These are phyloP conservation scores for Melopsittacus undulatus DNA, from an alignment of 2,797 vertebrate genomes.

Conservation along the genomic window DNA sequence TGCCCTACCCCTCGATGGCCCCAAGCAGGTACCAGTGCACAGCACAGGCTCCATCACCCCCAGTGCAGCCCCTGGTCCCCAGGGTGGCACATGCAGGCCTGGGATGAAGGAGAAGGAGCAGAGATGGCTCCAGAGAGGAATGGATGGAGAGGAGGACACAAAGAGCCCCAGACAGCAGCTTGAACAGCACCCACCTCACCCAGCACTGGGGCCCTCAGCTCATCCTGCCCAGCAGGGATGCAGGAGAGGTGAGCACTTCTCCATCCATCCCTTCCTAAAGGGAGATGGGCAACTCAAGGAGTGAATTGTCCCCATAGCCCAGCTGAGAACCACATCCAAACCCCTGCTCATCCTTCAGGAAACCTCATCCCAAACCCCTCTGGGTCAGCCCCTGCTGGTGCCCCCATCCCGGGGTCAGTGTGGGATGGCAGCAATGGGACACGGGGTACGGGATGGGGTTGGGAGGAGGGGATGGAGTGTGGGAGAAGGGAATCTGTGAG, in stretches of 20 bases:
- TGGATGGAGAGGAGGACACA: neutral
- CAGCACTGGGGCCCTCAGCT: accelerated
- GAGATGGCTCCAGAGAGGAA: neutral
- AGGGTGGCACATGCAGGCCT: neutral
- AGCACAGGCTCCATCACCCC: too few relatives aligned
- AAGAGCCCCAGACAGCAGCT: neutral
- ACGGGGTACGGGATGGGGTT: neutral
- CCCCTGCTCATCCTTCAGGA: neutral
- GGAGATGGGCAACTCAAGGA: neutral
- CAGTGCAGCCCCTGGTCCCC: neutral
- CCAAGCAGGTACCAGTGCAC: accelerated
- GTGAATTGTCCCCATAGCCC: accelerated
- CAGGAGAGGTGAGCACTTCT: neutral
- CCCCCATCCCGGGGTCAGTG: accelerated
- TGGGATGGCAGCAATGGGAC: neutral
- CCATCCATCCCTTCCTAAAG: neutral
- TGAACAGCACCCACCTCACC: neutral
- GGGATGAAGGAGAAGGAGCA: neutral
- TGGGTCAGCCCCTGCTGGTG: accelerated
- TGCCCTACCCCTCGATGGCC: neutral
- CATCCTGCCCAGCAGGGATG: neutral
- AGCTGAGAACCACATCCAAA: neutral
- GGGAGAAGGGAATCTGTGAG: neutral
- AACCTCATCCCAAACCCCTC: neutral
- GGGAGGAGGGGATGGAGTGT: neutral